Base-by-base conservation (phyloP, 2,888 invertebrate species). In the Elysia crispata region DNA sequence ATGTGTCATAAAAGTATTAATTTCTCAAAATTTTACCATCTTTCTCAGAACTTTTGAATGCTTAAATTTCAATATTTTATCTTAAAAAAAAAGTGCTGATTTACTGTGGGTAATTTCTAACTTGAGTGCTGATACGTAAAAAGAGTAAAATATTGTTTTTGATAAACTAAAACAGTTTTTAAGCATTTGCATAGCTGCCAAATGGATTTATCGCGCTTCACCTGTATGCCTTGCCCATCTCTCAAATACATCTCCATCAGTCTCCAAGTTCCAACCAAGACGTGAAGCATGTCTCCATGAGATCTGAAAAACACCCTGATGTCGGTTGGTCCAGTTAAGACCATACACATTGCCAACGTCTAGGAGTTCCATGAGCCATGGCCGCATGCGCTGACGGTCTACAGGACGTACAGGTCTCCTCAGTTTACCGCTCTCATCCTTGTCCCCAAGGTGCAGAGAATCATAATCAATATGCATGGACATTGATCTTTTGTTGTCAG, bases 241-340 rank as follows among this genome's bases (percentile, higher is more conserved):
- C 77, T 87, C 86, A 82, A 90, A 91, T 49, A 91, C 82, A 41
- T 86, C 84, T 6, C 88, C 88, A 79, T 91, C 91, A 11, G 83
- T 82, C 6, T 84, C 82, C 0, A 86, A 79, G 49, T 87, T 86
- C 87, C 89, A 91, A 8, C 87, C 88, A 57, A 88, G 87, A 6
- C 89, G 84, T 11, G 90, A 89, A 3, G 89, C 90, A 79, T 91
- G 90, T 76, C 88, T 87, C 91, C 91, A 91, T 0, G 89, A 85
- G 25, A 91, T 86, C 49, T 86, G 83, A 80, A 91, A 89, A 23
- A 85, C 83, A 18, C 83, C 83, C n/a, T 86, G 84, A 3, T 81
- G 64, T 60, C 83, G 80, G 60, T 86, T 83, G n/a, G 86, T 67
- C 91, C 91, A 90, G 8, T 80, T 75, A 30, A 90, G 83, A 5